These are phyloP conservation scores for Mellilla xanthometata DNA, from an alignment of 2,888 invertebrate genomes.

Conservation along the genomic window DNA sequence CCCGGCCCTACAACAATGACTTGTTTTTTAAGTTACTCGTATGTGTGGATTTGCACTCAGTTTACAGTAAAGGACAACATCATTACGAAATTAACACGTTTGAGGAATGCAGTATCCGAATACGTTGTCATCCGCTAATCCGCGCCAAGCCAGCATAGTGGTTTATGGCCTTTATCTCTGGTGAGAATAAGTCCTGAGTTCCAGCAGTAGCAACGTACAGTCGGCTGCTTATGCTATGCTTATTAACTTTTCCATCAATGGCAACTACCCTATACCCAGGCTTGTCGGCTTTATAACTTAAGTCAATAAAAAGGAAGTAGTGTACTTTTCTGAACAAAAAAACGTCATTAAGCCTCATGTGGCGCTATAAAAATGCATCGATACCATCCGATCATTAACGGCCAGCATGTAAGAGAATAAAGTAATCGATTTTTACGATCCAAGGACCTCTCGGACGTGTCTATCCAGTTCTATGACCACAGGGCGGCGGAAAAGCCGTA, in stretches of 20 bases:
- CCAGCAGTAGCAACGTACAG: no score
- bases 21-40: no score
- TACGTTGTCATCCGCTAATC: no score
- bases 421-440: constrained; percentile 63
- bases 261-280: constrained; percentile 1
- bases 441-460: constrained; percentile 39
- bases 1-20: no score
- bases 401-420: constrained; percentile 51
- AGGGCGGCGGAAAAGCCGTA: constrained; percentile 4
- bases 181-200: no score
- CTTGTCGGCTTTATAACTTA: not conserved
- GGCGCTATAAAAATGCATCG: constrained; percentile 35
- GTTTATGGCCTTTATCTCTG: no score
- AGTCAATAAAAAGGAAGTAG: constrained; percentile 11
- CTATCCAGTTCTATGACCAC: constrained; percentile 10
- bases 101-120: no score
- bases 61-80: no score
- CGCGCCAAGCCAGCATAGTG: no score
- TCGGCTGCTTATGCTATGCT: no score
- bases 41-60: no score
- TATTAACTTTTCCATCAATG: not conserved
- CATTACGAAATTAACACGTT: no score
- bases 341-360: constrained; percentile 33
- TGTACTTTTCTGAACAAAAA: constrained; percentile 1
- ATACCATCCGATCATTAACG: constrained; percentile 38